phyloP scores from a whole-genome alignment of 2,888 invertebrate species.

The Drosophila peninsularis region DNA sequence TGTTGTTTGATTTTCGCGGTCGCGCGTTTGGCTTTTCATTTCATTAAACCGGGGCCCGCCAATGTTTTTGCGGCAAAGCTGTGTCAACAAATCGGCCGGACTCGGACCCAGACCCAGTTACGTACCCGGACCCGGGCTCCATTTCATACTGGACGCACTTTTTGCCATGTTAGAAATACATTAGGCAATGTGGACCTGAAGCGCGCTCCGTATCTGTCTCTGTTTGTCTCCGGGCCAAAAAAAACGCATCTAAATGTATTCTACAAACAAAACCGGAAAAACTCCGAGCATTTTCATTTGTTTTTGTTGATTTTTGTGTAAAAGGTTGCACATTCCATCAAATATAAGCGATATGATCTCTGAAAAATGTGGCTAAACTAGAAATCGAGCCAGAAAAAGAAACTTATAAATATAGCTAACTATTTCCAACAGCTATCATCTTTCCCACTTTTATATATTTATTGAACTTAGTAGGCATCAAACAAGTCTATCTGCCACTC shows the following conservation, averaged over 20 bases:
- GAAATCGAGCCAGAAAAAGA: background rate
- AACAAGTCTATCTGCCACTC: no score
- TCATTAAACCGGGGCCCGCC: constrained; percentile 70
- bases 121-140: background rate
- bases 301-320: constrained; percentile 30
- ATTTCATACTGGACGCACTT: constrained; percentile 39
- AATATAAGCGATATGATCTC: constrained; percentile 4
- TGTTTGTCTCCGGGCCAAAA: constrained; percentile 26
- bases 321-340: constrained; percentile 18
- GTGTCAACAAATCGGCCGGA: constrained; percentile 66
- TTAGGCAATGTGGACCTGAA: constrained; percentile 16
- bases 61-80: constrained; percentile 63
- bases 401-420: background rate
- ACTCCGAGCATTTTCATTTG: constrained; percentile 8
- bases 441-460: background rate
- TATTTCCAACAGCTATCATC: background rate
- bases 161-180: constrained; percentile 48
- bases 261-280: constrained; percentile 14
- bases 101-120: constrained; percentile 1
- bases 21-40: constrained; percentile 75
- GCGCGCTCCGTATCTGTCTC: constrained; percentile 1
- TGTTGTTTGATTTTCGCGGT: constrained; percentile 77
- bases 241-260: constrained; percentile 36
- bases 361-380: background rate
- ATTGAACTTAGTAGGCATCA: background rate